Base-by-base conservation (phyloP, 1,140 invertebrate species). In the Anagrus nilaparvatae region DNA sequence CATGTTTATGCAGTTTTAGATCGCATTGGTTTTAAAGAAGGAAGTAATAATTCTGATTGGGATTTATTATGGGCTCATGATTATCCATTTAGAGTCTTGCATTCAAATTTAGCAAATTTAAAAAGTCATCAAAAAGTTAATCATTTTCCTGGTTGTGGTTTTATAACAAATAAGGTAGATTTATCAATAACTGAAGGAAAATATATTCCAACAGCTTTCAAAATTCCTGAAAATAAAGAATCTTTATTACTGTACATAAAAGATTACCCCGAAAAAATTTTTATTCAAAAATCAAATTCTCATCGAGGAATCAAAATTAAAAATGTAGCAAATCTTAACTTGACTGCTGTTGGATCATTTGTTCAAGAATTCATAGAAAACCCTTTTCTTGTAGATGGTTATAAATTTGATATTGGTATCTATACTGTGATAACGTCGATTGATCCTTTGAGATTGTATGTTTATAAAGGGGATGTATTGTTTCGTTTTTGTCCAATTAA, bases 361-460 rank as follows among this genome's bases (percentile, higher is more conserved):
- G 74, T 97, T 2, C 94, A 98, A 58, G 84, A 94, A 60, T 97
- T 82, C 62, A 73, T 87, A 14, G 74, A 83, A 36, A 82, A 79
- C 46, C 92, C 92, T 8, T 81, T 86, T 45, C 64, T 87, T 12
- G 76, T 91, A 3, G 85, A 87, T 58, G 85, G 84, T 0, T 76
- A 88, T 59, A 97, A 96, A 69, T 98, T 98, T 70, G 94, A 98
- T 61, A 90, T 98, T 59, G 94, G 94, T 13, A 78, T 97, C 14
- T 98, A 98, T 65, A 88, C 88, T 0, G 82, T 88, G 2, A 69
- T 97, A 2, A 96, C 93, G 0, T 94, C 89, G 0, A 74, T 97
- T 1, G 76, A 94, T 67, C 94, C 94, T 9, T 61, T 97, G 1
- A 71, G 91, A 52, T 76, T 87, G 0, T 97, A 97, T 55, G 81